Conservation (phyloP, 2,113 vertebrate species). For the Sinocyclocheilus anophthalmus region DNA sequence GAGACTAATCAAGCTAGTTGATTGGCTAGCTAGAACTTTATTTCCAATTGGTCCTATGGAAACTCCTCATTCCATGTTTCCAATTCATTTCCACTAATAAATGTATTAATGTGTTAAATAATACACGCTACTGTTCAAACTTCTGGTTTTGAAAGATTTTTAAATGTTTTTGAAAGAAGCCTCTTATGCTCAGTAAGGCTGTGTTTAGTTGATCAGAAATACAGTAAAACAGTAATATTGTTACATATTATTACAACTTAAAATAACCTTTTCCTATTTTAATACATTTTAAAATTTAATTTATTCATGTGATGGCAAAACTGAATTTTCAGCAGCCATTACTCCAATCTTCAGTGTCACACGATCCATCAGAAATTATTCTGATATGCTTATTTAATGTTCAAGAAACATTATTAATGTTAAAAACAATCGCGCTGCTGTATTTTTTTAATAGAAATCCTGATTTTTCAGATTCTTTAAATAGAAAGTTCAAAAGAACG, state of each 20-base stretch:
- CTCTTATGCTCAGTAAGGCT: background rate
- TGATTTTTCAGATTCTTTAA: background rate
- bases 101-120: background rate
- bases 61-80: background rate
- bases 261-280: background rate
- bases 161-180: background rate
- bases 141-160: background rate
- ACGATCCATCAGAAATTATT: background rate
- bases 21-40: too few species aligned
- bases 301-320: background rate
- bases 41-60: background rate
- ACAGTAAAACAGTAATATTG: background rate
- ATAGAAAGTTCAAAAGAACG: background rate
- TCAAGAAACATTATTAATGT: too few species aligned
- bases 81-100: background rate
- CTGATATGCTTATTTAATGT: background rate
- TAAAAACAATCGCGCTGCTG: too few species aligned
- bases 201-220: background rate
- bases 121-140: background rate
- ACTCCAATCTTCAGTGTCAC: background rate
- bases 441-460: too few species aligned
- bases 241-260: background rate
- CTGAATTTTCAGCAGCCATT: background rate
- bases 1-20: background rate
- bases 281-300: background rate